These are phyloP conservation scores for Eutrigla gurnardus DNA, from an alignment of 2,797 vertebrate genomes.

Conservation along the genomic window DNA sequence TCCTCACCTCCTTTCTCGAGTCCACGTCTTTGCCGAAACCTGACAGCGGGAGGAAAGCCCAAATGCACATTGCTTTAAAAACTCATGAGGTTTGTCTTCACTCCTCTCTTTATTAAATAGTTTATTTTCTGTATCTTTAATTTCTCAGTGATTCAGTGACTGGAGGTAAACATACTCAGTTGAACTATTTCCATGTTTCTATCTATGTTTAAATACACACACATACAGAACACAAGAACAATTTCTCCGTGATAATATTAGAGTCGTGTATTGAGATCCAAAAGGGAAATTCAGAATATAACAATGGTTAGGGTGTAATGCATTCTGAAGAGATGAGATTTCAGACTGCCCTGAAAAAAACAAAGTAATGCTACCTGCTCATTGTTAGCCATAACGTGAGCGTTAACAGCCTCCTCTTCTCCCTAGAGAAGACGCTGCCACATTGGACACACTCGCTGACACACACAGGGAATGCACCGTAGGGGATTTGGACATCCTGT, in stretches of 20 bases:
- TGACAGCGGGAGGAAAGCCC: not conserved
- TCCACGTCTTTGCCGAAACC: too few relatives aligned
- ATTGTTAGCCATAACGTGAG: not conserved
- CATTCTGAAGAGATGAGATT: not conserved
- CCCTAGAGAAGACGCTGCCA: conserved; percentile 3
- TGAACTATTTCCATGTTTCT: not conserved
- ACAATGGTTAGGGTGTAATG: not conserved
- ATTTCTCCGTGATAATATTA: not conserved
- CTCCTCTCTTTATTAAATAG: not conserved
- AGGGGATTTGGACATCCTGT: conserved; percentile 69
- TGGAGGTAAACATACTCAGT: not conserved
- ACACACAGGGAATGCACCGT: conserved; percentile 36
- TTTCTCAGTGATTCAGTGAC: not conserved
- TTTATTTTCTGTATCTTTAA: conserved; percentile 1
- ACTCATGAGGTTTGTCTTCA: conserved; percentile 1
- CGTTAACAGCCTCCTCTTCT: not conserved
- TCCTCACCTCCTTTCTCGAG: too few relatives aligned
- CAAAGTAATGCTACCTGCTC: not conserved
- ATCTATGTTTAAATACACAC: not conserved
- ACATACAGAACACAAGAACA: not conserved
- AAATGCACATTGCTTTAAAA: not conserved
- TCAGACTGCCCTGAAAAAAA: not conserved
- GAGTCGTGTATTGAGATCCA: not conserved
- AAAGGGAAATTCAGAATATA: not conserved
- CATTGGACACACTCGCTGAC: conserved; percentile 28